Conservation (phyloP, 1,140 invertebrate species). For the Drosophila insularis region DNA sequence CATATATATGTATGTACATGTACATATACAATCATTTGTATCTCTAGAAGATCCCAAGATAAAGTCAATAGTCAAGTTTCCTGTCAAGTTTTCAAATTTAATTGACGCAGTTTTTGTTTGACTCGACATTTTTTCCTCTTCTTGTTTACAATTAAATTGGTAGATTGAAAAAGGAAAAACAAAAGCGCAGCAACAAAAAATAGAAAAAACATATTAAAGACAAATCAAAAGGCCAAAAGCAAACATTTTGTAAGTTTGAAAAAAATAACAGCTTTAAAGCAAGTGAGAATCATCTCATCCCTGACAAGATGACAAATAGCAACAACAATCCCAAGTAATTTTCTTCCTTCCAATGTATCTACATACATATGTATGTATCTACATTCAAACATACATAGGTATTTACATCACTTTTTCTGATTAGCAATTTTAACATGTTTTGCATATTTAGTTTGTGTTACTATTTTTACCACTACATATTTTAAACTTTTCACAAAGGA, state of each 20-base stretch:
- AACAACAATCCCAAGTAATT: too few species aligned
- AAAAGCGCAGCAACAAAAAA: constrained; percentile 3
- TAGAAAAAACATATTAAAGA: constrained; percentile 27
- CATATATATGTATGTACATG: too few species aligned
- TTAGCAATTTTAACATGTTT: constrained; percentile 49
- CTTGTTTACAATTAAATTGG: constrained; percentile 16
- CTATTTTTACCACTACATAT: constrained; percentile 20
- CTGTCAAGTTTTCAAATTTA: constrained; percentile 75
- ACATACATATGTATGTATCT: not conserved
- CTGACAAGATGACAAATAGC: too few species aligned
- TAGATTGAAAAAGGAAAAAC: not conserved
- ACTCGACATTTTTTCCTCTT: not conserved
- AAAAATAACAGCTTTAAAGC: constrained; percentile 25
- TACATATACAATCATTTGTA: not conserved
- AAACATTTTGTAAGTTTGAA: constrained; percentile 6
- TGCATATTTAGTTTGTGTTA: constrained; percentile 59
- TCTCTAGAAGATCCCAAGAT: constrained; percentile 6
- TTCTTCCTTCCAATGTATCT: not conserved
- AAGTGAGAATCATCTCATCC: constrained; percentile 52
- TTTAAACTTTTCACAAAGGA: constrained; percentile 1
- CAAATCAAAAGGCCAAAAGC: constrained; percentile 26
- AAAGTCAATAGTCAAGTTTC: constrained; percentile 52
- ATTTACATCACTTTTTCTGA: constrained; percentile 18
- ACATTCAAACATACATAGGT: not conserved
- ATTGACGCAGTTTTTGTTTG: constrained; percentile 71